Base-by-base conservation (phyloP, 2,888 invertebrate genomes). In the Prionchulus punctatus region DNA sequence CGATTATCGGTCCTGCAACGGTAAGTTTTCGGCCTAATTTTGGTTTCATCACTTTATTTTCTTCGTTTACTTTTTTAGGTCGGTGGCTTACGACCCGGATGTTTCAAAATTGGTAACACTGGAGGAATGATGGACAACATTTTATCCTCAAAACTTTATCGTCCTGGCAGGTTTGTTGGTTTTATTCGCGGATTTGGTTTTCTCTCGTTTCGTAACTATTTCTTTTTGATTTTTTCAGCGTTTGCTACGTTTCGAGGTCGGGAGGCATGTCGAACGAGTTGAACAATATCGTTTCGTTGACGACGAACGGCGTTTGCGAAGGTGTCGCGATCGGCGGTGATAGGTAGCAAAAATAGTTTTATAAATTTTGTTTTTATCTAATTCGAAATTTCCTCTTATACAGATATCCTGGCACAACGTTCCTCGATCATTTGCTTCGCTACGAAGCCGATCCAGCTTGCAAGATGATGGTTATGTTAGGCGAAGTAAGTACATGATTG, bases 41-140 rank as follows among this genome's bases (percentile, higher is more conserved):
- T 36, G 18, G 18, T 12, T 7, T 36, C 36, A 36, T 36, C 18
- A 12, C 12, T 18, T 12, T 12, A 36, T 36, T 36, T 36, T 36
- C 36, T 18, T 7, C 7, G 18, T 7, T 36, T 36, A 36, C 7
- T 45, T 23, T 3, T 28, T 7, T 27, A 59, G 12, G 76, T 98
- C 43, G 98, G 98, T 51, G 98, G 96, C 2, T 85, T 98, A 57
- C 94, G 96, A 67, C 96, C 98, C 0, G 98, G 96, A 1, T 91
- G 94, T 72, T 94, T 98, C 75, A 98, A 96, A 76, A 98, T 98
- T 65, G 70, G 70, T 56, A 98, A 98, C 77, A 98, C 98, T 0
- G 98, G 96, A 18, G 98, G 98, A 58, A 98, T 99, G 96, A 85
- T 98, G 79, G 98, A 99, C 73, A 98, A 98, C 71, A 92, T 99